phyloP scores from a whole-genome alignment of 2,888 invertebrate species.

The Candidula unifasciata region DNA sequence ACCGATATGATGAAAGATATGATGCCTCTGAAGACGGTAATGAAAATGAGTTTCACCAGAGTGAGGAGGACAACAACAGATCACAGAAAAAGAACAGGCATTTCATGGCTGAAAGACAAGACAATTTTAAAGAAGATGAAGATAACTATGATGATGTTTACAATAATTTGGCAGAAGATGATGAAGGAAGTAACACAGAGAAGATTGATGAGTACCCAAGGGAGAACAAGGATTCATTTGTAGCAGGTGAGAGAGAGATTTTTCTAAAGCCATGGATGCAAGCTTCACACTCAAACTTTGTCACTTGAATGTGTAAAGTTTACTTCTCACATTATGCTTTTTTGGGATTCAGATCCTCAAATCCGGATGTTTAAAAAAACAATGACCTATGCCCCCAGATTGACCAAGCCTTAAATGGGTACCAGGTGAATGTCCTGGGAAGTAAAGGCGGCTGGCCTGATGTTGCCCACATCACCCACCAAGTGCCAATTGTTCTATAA shows the following conservation, averaged over 20 bases:
- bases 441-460: no score
- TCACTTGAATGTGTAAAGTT: constrained; percentile 17
- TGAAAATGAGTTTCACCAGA: neutral
- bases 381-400: no score
- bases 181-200: neutral
- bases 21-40: neutral
- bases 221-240: neutral
- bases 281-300: neutral
- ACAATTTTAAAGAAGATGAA: neutral
- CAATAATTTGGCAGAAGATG: neutral
- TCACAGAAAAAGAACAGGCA: neutral
- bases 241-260: constrained; percentile 5
- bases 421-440: no score
- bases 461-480: no score
- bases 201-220: neutral
- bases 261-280: constrained; percentile 9
- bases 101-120: neutral
- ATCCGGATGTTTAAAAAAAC: no score
- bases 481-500: no score
- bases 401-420: no score
- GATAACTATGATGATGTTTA: neutral
- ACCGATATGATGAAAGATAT: neutral
- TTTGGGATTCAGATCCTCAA: no score
- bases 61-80: neutral
- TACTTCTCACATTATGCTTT: no score